Evolutionary conservation across 2,888 invertebrate species (phyloP), one percentile per base, ranked within the genome.

Genomic region (Tethea ocularis): DNA sequence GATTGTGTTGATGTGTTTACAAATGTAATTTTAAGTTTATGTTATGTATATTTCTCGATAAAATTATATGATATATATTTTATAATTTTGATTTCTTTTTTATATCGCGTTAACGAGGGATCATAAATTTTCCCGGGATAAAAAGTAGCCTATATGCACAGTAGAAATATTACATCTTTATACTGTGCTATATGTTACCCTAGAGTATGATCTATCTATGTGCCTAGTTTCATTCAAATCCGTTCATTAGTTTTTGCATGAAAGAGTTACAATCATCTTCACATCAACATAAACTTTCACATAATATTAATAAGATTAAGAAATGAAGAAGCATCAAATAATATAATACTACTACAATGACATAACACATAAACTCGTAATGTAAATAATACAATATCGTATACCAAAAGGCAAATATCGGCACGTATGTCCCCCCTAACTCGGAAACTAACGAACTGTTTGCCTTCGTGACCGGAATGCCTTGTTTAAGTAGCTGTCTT

Each of bases 361-460:
- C 36, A 36, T 15, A 38, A n/a, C n/a, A n/a, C 15, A 36, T 2
- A 36, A 2, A 36, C 13, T 13, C 15, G 17, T 17, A 41, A 17
- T 10, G 20, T 20, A 3, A 8, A 46, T 46, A 46, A 46, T 46
- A 10, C 7, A 20, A 46, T 46, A 46, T 46, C 46, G 17, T 10
- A 46, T 46, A 46, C 57, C 52, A 15, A 26, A 52, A 53, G 29
- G 17, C 26, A 29, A 33, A 53, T 24, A 36, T 26, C 22, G 15
- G 17, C 54, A 36, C 17, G 33, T 22, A 22, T 36, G 36, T 54
- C 33, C 20, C 17, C 38, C 36, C 20, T 10, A 20, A 26, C 33
- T 29, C 36, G 33, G 54, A 23, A 55, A 38, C 54, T 55, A 55
- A 55, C 54, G 54, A 55, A 55, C 54, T 55, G 54, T 46, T 46